Conservation (phyloP, 2,113 vertebrate genomes). For the Takifugu bimaculatus region DNA sequence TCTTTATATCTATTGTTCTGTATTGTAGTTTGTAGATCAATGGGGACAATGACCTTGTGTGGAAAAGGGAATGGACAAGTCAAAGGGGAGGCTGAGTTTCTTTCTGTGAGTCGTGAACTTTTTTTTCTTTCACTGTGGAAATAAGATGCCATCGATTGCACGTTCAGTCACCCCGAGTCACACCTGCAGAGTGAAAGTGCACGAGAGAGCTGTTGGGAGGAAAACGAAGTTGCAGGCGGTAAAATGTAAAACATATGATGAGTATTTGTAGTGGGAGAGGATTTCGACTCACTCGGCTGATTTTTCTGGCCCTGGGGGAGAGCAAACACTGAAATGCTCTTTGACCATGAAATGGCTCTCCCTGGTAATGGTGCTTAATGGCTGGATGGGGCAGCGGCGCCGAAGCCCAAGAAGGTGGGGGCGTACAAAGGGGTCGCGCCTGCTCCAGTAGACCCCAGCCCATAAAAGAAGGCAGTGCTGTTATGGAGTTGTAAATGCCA, state of each 20-base stretch:
- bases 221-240: conserved; percentile 32
- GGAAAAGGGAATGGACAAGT: too few species aligned
- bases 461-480: conserved; percentile 23
- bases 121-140: conserved; percentile 51
- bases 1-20: too few species aligned
- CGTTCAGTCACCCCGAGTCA: conserved; percentile 54
- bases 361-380: conserved; percentile 77
- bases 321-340: conserved; percentile 75
- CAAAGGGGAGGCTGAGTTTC: too few species aligned
- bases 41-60: too few species aligned
- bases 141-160: conserved; percentile 67
- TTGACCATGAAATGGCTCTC: conserved; percentile 76
- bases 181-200: conserved; percentile 72
- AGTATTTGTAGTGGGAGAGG: conserved; percentile 41
- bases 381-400: conserved; percentile 52
- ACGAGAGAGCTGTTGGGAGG: conserved; percentile 38
- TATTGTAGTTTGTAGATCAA: too few species aligned
- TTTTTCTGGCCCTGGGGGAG: conserved; percentile 64
- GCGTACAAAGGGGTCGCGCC: conserved; percentile 38
- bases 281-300: conserved; percentile 57
- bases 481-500: conserved; percentile 32
- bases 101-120: not conserved
- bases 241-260: conserved; percentile 55
- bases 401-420: conserved; percentile 30
- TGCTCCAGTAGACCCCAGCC: conserved; percentile 37